Conservation (phyloP, 2,797 vertebrate species). For the Coracias cyanogaster region DNA sequence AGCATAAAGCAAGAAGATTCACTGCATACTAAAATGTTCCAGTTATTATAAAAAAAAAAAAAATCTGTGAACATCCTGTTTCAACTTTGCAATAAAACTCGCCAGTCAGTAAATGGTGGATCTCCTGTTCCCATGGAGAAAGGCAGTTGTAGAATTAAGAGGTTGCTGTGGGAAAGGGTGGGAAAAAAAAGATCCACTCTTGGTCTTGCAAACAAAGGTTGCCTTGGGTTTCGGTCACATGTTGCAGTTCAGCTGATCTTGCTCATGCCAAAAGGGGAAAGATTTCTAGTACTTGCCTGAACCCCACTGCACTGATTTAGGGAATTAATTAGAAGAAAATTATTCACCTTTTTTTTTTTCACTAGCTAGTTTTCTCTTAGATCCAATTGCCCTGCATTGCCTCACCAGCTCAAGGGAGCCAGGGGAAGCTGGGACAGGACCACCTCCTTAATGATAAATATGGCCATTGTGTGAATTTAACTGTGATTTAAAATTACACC, state of each 20-base stretch:
- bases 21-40: background rate
- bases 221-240: slow-evolving; percentile 63
- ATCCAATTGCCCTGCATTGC: background rate
- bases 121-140: slow-evolving; percentile 60
- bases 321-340: slow-evolving; percentile 44
- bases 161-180: slow-evolving; percentile 47
- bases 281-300: slow-evolving; percentile 52
- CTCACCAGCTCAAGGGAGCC: background rate
- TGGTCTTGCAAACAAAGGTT: slow-evolving; percentile 61
- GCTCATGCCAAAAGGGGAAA: background rate
- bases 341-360: background rate
- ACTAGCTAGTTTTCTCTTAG: background rate
- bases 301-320: slow-evolving; percentile 51
- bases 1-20: slow-evolving; percentile 40
- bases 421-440: background rate
- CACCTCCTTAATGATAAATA: background rate
- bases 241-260: slow-evolving; percentile 59
- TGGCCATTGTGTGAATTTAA: background rate
- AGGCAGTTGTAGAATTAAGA: background rate
- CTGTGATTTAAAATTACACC: background rate
- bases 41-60: background rate
- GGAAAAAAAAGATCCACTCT: slow-evolving; percentile 24
- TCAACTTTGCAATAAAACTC: slow-evolving; percentile 9
- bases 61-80: slow-evolving; percentile 3
- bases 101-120: background rate